These are phyloP conservation scores for Chouioia cunea DNA, from an alignment of 2,888 invertebrate species.

Conservation along the genomic window DNA sequence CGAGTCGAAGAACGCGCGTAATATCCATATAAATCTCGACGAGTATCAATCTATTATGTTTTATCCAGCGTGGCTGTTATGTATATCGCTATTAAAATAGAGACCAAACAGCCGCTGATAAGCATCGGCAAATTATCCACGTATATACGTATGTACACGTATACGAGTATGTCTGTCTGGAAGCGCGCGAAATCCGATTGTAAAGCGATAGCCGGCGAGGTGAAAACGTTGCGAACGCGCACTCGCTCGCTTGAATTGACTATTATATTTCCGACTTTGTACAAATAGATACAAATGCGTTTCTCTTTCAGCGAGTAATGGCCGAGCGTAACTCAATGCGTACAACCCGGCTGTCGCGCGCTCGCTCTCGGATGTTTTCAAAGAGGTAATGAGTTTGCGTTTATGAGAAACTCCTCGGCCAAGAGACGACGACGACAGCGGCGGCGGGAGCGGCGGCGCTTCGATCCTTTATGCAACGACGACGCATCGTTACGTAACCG, in stretches of 20 bases:
- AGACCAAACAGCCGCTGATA: conserved; percentile 18
- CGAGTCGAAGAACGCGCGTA: not conserved
- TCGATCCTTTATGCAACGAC: conserved; percentile 3
- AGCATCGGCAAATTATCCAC: conserved; percentile 20
- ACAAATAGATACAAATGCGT: not conserved
- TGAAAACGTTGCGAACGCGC: conserved; percentile 9
- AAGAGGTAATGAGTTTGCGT: not conserved
- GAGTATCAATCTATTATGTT: conserved; percentile 20
- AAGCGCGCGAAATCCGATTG: conserved; percentile 16
- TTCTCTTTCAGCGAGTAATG: not conserved
- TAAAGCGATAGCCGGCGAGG: conserved; percentile 16
- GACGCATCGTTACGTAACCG: conserved; percentile 5
- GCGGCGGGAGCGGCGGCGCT: not conserved
- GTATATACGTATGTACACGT: no score
- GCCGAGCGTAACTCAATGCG: no score
- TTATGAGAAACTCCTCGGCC: not conserved
- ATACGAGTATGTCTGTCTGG: not conserved
- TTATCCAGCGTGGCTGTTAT: conserved; percentile 14
- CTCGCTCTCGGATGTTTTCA: conserved; percentile 3
- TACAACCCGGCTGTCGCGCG: no score
- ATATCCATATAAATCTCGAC: conserved; percentile 23
- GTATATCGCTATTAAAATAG: conserved; percentile 31
- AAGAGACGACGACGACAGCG: not conserved
- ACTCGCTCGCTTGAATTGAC: not conserved
- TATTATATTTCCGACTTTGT: conserved; percentile 13